Evolutionary conservation across 2,113 vertebrate species (phyloP).

Genomic region (Lophochroa leadbeateri): DNA sequence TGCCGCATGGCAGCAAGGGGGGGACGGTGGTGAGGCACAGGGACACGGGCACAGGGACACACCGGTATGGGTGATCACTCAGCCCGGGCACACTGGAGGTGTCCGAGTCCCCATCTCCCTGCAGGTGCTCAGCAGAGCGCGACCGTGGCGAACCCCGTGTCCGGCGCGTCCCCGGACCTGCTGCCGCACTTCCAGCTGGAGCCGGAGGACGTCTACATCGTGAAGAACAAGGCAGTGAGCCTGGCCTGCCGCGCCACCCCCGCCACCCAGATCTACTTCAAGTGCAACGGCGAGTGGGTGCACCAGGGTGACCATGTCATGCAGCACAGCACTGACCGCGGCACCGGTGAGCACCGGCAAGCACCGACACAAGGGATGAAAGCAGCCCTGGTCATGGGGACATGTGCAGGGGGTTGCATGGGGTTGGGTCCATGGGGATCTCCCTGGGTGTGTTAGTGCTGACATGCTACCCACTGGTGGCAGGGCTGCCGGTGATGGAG

Average conservation of each 20-base stretch:
- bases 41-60: fast-evolving
- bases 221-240: constrained; percentile 97
- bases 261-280: constrained; percentile 99
- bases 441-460: fast-evolving
- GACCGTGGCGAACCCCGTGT: constrained; percentile 82
- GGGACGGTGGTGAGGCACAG: fast-evolving
- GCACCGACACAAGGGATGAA: fast-evolving
- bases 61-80: fast-evolving
- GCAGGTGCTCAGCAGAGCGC: constrained; percentile 89
- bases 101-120: background rate
- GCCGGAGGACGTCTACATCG: constrained; percentile 92
- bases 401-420: fast-evolving
- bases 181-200: constrained; percentile 96
- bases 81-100: background rate
- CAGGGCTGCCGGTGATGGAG: constrained; percentile 93
- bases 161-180: constrained; percentile 84
- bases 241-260: constrained; percentile 93
- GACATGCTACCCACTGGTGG: background rate
- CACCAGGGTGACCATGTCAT: constrained; percentile 93
- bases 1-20: fast-evolving
- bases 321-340: constrained; percentile 83
- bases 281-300: constrained; percentile 99
- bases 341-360: constrained; percentile 79
- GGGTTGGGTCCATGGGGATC: fast-evolving
- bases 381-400: fast-evolving